Evolutionary conservation across 2,113 vertebrate species (phyloP).

Genomic region (Syngnathus floridae): DNA sequence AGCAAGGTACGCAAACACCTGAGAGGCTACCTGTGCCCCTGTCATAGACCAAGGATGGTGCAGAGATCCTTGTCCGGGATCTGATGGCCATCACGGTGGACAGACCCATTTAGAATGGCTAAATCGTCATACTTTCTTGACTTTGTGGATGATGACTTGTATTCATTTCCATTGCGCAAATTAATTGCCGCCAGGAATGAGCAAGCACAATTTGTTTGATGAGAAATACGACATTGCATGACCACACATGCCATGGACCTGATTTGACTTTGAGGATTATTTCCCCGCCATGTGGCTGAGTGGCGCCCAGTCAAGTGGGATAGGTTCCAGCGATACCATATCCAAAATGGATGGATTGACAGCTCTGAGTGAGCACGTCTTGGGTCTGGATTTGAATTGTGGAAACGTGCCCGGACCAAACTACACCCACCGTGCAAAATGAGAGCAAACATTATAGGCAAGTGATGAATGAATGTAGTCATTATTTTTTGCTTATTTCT

Average conservation of each 20-base stretch:
- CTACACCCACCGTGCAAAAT: background rate
- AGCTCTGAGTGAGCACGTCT: too few relatives aligned
- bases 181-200: too few relatives aligned
- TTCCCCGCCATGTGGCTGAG: background rate
- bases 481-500: background rate
- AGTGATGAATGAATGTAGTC: background rate
- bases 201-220: too few relatives aligned
- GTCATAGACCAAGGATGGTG: slow-evolving; percentile 14
- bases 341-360: too few relatives aligned
- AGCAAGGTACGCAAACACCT: slow-evolving; percentile 72
- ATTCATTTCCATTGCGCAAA: too few relatives aligned
- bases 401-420: too few relatives aligned
- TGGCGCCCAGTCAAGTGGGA: background rate
- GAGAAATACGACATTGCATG: too few relatives aligned
- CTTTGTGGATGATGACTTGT: too few relatives aligned
- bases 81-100: slow-evolving; percentile 1
- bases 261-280: background rate
- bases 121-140: background rate
- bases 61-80: slow-evolving; percentile 22
- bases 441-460: background rate
- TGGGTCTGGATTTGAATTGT: too few relatives aligned
- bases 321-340: too few relatives aligned
- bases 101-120: too few relatives aligned
- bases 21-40: slow-evolving; percentile 58
- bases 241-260: too few relatives aligned